Conservation (phyloP, 2,888 invertebrate genomes). For the Eurytoma californica region DNA sequence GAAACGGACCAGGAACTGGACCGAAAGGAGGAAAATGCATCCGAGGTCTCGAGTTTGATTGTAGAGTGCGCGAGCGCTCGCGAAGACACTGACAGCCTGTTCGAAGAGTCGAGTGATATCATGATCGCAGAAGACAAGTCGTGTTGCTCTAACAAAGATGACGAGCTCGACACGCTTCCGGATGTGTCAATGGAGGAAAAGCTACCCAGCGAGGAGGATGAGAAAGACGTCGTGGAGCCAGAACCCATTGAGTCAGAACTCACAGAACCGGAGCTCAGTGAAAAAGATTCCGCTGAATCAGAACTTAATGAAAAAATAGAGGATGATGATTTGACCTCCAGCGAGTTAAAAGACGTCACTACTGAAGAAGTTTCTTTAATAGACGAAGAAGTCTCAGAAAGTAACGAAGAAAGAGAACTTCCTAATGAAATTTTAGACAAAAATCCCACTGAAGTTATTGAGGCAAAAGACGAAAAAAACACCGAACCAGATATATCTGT, state of each 20-base stretch:
- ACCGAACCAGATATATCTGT: neutral
- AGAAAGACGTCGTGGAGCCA: neutral
- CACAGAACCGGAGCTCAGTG: no score
- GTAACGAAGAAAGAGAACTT: conserved; percentile 15
- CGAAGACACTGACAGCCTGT: conserved; percentile 29
- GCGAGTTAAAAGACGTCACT: neutral
- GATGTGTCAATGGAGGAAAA: conserved; percentile 39
- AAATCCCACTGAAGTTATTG: neutral
- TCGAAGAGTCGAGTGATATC: conserved; percentile 8
- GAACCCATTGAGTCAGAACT: neutral
- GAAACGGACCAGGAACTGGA: conserved; percentile 13
- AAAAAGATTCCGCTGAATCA: neutral
- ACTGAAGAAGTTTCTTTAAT: conserved; percentile 18
- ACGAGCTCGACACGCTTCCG: neutral
- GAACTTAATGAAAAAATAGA: neutral
- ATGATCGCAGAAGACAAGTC: conserved; percentile 28
- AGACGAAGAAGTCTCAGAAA: conserved; percentile 1
- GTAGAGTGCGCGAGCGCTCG: conserved; percentile 40
- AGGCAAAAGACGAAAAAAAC: neutral
- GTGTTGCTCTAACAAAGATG: neutral
- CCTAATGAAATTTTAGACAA: conserved; percentile 1
- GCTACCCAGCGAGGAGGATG: neutral
- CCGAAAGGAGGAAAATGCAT: conserved; percentile 25
- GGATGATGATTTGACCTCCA: neutral
- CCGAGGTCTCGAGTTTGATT: conserved; percentile 44